phyloP scores from a whole-genome alignment of 2,797 vertebrate species.

The Enteromius treurensis region DNA sequence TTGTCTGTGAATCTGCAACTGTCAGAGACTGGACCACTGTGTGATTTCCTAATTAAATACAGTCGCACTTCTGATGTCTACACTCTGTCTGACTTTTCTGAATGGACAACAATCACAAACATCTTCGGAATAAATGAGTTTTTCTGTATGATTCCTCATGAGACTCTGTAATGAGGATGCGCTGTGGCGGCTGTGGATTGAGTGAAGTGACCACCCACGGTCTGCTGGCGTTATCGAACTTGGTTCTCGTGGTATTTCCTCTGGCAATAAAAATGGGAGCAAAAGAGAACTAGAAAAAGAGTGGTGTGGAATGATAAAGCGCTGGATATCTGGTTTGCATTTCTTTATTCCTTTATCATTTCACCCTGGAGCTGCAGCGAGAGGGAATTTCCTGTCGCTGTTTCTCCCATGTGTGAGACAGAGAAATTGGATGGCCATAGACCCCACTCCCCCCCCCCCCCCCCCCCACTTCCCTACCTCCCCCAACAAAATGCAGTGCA shows the following conservation, averaged over 20 bases:
- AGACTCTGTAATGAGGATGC: conserved; percentile 16
- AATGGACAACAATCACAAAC: conserved; percentile 19
- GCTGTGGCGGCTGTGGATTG: background rate
- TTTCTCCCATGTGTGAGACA: conserved; percentile 83
- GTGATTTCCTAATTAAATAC: conserved; percentile 56
- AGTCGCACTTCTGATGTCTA: conserved; percentile 53
- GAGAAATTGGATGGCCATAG: conserved; percentile 73
- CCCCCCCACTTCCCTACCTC: conserved; percentile 56
- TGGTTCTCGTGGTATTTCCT: conserved; percentile 64
- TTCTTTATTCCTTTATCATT: conserved; percentile 80
- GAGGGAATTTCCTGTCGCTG: conserved; percentile 83
- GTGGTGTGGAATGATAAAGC: conserved; percentile 75
- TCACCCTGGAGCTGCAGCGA: conserved; percentile 78
- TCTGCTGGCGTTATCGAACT: conserved; percentile 62
- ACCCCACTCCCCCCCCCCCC: conserved; percentile 13
- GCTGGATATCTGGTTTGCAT: conserved; percentile 79
- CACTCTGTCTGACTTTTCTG: conserved; percentile 20
- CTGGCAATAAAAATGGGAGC: conserved; percentile 60
- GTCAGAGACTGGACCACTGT: conserved; percentile 48
- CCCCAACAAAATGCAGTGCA: conserved; percentile 61
- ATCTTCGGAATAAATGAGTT: conserved; percentile 21
- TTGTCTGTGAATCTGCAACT: conserved; percentile 57
- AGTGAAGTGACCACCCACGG: conserved; percentile 32
- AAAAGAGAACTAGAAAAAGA: conserved; percentile 52
- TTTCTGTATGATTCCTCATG: background rate